These are phyloP conservation scores for Hormiphora californensis DNA, from an alignment of 37 sponge, comb jelly and placozoan genomes.

Conservation along the genomic window DNA sequence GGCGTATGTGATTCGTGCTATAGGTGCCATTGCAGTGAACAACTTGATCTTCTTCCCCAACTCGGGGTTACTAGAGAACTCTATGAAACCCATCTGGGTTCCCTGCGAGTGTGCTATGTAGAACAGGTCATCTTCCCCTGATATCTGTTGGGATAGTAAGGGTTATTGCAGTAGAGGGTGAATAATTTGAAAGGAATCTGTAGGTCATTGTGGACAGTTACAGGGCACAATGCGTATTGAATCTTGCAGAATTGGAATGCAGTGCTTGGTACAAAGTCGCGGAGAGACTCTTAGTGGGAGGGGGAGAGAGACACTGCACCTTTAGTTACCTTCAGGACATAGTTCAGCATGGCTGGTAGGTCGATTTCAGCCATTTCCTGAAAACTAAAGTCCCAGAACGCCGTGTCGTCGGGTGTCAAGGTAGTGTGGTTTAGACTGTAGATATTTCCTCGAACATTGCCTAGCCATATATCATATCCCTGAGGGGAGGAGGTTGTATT, in stretches of 20 bases:
- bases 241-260: no score
- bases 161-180: no score
- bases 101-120: slow-evolving; percentile 35
- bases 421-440: slow-evolving; percentile 38
- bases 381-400: slow-evolving; percentile 46
- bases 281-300: no score
- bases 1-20: slow-evolving; percentile 18
- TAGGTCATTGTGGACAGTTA: no score
- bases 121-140: background rate
- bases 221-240: no score
- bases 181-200: no score
- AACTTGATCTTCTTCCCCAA: background rate
- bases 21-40: slow-evolving; percentile 25
- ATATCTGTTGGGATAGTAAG: slow-evolving; percentile 14
- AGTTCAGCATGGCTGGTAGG: slow-evolving; percentile 39
- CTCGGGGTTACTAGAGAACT: slow-evolving; percentile 26
- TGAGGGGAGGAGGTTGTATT: background rate
- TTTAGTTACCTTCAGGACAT: background rate
- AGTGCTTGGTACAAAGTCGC: no score
- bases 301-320: no score
- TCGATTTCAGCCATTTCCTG: slow-evolving; percentile 51
- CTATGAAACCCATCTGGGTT: slow-evolving; percentile 40
- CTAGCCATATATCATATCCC: slow-evolving; percentile 20
- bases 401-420: background rate
- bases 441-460: slow-evolving; percentile 30